phyloP scores from a whole-genome alignment of 2,113 vertebrate genomes.

The Potamarius usumacintae region DNA sequence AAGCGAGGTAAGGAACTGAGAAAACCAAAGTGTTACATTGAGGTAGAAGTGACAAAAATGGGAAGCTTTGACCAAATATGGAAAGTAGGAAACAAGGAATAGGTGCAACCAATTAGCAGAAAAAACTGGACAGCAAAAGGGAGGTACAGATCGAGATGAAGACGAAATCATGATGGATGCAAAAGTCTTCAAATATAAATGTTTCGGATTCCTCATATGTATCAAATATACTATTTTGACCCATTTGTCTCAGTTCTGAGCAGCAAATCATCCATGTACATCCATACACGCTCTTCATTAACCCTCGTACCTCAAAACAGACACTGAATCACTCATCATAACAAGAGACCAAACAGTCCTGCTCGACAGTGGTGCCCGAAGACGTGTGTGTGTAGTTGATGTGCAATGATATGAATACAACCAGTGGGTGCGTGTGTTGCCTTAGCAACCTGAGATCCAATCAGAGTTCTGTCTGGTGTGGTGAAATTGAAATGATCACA shows the following conservation, averaged over 20 bases:
- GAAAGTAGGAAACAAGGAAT: background rate
- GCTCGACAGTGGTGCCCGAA: background rate
- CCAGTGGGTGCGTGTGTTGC: slow-evolving; percentile 2
- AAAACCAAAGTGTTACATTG: background rate
- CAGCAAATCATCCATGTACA: background rate
- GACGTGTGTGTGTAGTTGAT: background rate
- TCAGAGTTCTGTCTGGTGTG: background rate
- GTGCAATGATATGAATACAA: background rate
- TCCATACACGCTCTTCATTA: background rate
- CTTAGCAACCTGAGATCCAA: slow-evolving; percentile 13
- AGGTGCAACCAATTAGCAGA: background rate
- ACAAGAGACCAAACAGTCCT: background rate
- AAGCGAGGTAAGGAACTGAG: background rate
- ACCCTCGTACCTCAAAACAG: background rate
- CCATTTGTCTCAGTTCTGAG: background rate
- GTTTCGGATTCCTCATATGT: background rate
- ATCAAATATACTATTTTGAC: background rate
- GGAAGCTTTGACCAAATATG: background rate
- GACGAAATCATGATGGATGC: background rate
- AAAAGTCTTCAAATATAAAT: background rate
- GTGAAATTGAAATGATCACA: background rate
- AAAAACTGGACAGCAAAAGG: background rate
- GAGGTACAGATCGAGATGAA: background rate
- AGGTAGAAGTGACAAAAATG: background rate
- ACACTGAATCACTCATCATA: background rate